Evolutionary conservation across 2,797 vertebrate genomes (phyloP).

Genomic region (Pseudomugil tenellus): DNA sequence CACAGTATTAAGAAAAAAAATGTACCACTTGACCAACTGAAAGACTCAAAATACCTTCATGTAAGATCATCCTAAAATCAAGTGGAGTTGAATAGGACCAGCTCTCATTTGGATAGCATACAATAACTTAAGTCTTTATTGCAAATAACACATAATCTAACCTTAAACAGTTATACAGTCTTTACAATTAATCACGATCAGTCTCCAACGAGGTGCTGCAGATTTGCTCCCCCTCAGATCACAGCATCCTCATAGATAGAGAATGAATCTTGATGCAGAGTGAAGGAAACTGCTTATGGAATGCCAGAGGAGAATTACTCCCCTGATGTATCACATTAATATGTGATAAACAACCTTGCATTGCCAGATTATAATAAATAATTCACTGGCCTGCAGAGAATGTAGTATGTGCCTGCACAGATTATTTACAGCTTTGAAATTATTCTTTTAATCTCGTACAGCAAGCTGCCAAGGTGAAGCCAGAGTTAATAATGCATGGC

Average conservation of each 20-base stretch:
- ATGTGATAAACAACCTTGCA: slow-evolving; percentile 86
- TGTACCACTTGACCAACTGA: not conserved
- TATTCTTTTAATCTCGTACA: slow-evolving; percentile 79
- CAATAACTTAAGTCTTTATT: slow-evolving; percentile 28
- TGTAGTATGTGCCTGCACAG: slow-evolving; percentile 77
- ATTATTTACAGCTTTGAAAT: slow-evolving; percentile 85
- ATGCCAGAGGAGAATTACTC: slow-evolving; percentile 81
- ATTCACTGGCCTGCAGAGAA: slow-evolving; percentile 84
- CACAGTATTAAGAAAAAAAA: slow-evolving; percentile 13
- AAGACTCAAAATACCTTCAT: slow-evolving; percentile 22
- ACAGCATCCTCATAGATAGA: slow-evolving; percentile 77
- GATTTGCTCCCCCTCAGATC: slow-evolving; percentile 76
- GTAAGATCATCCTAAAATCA: slow-evolving; percentile 17
- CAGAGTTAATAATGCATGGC: slow-evolving; percentile 73
- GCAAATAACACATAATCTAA: slow-evolving; percentile 63
- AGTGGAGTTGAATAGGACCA: slow-evolving; percentile 39
- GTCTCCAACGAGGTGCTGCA: slow-evolving; percentile 66
- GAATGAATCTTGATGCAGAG: slow-evolving; percentile 61
- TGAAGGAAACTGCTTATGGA: slow-evolving; percentile 73
- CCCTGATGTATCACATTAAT: slow-evolving; percentile 86
- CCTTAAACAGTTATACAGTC: slow-evolving; percentile 44
- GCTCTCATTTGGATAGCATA: slow-evolving; percentile 28
- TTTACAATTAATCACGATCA: slow-evolving; percentile 59
- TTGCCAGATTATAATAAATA: slow-evolving; percentile 87
- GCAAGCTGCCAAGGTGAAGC: slow-evolving; percentile 79